phyloP scores from a whole-genome alignment of 2,797 vertebrate genomes.

The Fundulus diaphanus region DNA sequence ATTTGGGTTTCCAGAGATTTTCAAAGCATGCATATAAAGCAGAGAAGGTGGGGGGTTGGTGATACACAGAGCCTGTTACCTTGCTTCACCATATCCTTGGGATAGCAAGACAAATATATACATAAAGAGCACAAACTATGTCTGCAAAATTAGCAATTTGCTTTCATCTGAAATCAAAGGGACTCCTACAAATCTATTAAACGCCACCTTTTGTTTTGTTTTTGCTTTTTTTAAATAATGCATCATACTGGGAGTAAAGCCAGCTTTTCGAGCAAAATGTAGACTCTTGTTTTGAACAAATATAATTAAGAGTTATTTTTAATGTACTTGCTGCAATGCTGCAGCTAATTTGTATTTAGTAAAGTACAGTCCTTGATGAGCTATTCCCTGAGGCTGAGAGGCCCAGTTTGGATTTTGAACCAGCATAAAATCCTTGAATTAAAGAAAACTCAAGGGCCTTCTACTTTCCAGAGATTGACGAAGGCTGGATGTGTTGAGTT shows the following conservation, averaged over 20 bases:
- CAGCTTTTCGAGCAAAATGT: constrained; percentile 77
- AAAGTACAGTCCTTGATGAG: constrained; percentile 85
- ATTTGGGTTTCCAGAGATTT: constrained; percentile 34
- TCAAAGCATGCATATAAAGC: constrained; percentile 48
- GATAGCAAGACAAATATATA: constrained; percentile 61
- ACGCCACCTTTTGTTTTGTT: constrained; percentile 73
- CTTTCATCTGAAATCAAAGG: constrained; percentile 83
- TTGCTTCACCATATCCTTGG: constrained; percentile 61
- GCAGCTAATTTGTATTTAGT: constrained; percentile 85
- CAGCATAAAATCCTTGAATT: constrained; percentile 86
- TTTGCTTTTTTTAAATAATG: constrained; percentile 63
- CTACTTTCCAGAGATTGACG: constrained; percentile 81
- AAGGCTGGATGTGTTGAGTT: constrained; percentile 68
- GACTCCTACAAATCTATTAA: constrained; percentile 73
- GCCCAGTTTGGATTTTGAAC: constrained; percentile 81
- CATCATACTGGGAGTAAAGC: constrained; percentile 75
- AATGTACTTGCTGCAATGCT: constrained; percentile 72
- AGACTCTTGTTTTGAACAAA: constrained; percentile 83
- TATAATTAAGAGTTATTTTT: constrained; percentile 83
- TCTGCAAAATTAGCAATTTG: constrained; percentile 70
- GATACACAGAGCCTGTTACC: constrained; percentile 44
- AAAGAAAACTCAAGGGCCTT: constrained; percentile 80
- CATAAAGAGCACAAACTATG: constrained; percentile 49
- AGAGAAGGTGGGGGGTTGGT: constrained; percentile 9
- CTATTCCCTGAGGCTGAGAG: constrained; percentile 76